These are phyloP conservation scores for Pangasius larnaudii DNA, from an alignment of 2,797 vertebrate species.

Conservation along the genomic window DNA sequence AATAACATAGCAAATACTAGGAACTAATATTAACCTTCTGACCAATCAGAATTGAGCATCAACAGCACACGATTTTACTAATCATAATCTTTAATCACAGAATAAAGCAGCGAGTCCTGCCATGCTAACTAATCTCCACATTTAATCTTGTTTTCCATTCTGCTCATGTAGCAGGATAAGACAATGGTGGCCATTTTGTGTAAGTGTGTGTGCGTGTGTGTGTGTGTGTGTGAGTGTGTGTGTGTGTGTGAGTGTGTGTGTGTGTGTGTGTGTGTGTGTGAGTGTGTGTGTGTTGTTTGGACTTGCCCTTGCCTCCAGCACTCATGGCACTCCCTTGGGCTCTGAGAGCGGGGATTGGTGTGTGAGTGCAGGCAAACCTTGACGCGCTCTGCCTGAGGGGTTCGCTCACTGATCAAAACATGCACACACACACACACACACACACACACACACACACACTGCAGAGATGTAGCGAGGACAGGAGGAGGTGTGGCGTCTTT, in stretches of 20 bases:
- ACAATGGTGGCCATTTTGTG: conserved; percentile 63
- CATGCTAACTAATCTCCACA: background rate
- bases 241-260: conserved; percentile 66
- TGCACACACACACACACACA: conserved; percentile 59
- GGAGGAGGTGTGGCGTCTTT: conserved; percentile 34
- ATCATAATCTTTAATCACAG: background rate
- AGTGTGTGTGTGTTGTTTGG: conserved; percentile 73
- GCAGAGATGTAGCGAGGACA: conserved; percentile 3
- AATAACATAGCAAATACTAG: background rate
- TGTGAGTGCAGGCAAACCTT: conserved; percentile 92
- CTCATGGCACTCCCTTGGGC: conserved; percentile 91
- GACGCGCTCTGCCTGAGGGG: conserved; percentile 90
- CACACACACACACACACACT: conserved; percentile 70
- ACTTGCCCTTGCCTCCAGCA: conserved; percentile 91
- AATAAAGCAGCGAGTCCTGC: background rate
- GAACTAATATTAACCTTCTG: background rate
- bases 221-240: conserved; percentile 58
- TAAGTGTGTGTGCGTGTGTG: background rate
- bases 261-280: conserved; percentile 55
- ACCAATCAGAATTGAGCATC: background rate
- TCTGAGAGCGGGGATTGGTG: conserved; percentile 84
- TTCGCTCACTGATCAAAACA: conserved; percentile 48
- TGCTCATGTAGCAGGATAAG: conserved; percentile 65
- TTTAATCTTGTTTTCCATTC: conserved; percentile 40
- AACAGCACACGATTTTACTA: background rate